Evolutionary conservation across 2,113 vertebrate species (phyloP).

Genomic region (Brachionichthys hirsutus): DNA sequence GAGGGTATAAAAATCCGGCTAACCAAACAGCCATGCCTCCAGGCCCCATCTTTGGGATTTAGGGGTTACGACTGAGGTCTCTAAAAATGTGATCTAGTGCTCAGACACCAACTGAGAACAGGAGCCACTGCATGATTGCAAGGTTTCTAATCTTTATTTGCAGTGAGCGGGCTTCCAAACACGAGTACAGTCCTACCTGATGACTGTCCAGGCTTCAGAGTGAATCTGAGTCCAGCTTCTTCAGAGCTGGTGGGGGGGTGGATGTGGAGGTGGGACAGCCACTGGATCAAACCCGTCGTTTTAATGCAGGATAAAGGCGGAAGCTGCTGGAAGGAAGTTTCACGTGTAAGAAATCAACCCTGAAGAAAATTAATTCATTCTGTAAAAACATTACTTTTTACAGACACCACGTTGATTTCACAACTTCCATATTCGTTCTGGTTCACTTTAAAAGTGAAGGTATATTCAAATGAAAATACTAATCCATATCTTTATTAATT

Average conservation of each 20-base stretch:
- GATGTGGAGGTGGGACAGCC: conserved; percentile 17
- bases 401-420: no score
- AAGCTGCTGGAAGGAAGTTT: no score
- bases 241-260: conserved; percentile 54
- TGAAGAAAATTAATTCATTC: no score
- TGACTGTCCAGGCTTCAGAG: background rate
- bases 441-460: background rate
- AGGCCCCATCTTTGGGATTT: no score
- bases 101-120: conserved; percentile 4
- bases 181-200: conserved; percentile 16
- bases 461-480: no score
- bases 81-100: no score
- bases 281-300: conserved; percentile 6
- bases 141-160: background rate
- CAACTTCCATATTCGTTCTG: no score
- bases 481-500: no score
- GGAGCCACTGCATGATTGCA: conserved; percentile 1
- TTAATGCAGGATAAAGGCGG: background rate
- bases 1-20: conserved; percentile 15
- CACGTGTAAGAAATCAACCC: no score
- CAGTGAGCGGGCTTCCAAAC: conserved; percentile 25
- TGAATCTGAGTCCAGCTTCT: conserved; percentile 72
- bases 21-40: background rate
- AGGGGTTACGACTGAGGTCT: no score
- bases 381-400: no score